These are phyloP conservation scores for Myiozetetes cayanensis DNA, from an alignment of 2,113 vertebrate genomes.

Conservation along the genomic window DNA sequence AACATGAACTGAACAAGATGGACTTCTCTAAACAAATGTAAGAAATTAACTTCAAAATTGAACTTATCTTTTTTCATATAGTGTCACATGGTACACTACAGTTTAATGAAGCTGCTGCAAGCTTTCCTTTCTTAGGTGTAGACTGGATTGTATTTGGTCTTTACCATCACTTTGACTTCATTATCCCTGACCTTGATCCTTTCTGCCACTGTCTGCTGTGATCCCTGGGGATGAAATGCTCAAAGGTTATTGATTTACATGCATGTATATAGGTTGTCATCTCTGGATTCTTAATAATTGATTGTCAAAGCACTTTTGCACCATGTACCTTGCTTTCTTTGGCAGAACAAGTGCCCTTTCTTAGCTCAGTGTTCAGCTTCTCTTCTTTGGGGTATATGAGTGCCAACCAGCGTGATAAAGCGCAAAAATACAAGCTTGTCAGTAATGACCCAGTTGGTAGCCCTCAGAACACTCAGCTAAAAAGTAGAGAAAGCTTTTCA, in stretches of 20 bases:
- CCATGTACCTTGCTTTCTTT: background rate
- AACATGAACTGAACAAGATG: background rate
- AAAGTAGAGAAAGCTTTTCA: background rate
- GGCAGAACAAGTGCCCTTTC: background rate
- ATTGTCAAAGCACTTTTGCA: conserved; percentile 18
- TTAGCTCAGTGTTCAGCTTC: background rate
- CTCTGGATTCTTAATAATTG: conserved; percentile 52
- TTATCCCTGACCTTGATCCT: conserved; percentile 1
- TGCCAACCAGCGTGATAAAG: background rate
- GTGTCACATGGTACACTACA: rapidly evolving
- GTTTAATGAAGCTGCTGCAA: background rate
- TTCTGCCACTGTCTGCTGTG: background rate
- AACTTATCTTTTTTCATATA: background rate
- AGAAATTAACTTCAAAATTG: background rate
- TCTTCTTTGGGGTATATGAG: background rate
- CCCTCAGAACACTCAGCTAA: background rate
- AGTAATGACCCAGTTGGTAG: background rate
- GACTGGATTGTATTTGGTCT: background rate
- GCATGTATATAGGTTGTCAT: background rate
- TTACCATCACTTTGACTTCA: background rate
- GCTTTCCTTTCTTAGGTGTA: background rate
- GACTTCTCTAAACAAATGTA: background rate
- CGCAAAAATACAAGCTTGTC: background rate
- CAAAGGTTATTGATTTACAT: background rate
- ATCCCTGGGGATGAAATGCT: background rate